Base-by-base conservation (phyloP, 2,797 vertebrate genomes). In the Nasua narica region DNA sequence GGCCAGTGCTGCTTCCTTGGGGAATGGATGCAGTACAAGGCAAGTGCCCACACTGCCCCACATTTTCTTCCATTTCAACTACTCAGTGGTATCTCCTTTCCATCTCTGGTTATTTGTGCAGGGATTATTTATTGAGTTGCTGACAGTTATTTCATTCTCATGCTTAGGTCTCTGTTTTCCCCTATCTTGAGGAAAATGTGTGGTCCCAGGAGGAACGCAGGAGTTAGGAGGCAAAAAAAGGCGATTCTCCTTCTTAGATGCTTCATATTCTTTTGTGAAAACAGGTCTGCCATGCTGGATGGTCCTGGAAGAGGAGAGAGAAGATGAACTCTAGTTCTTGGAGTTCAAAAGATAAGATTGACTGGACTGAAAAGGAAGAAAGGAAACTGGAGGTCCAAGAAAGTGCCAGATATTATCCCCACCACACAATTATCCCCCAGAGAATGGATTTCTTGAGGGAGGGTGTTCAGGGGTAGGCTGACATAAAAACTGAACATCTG, bases 1-100 rank as follows among this genome's bases (percentile, higher is more conserved):
- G 13, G 21, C n/a, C 3, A 0, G 21, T 4, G 9, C 1, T 4
- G 11, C 37, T n/a, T 78, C 8, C 25, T 56, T 29, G 10, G 10
- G 10, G 46, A 16, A 58, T 43, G 48, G 23, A 14, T 1, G 2
- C 1, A 16, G 40, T 14, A 0, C 3, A 23, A 67, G 25, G 16
- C 27, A n/a, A 10, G 27, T 19, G 19, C 12, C 19, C 60, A 19
- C 0, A 1, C 6, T 5, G 10, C 25, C 18, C 37, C 7, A 2
- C 3, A 32, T 58, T 43, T 70, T 32, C 60, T 52, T 81, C 65
- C 32, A 27, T 12, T 16, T 58, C 5, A n/a, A 11, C 32, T 27
- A 21, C n/a, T 65, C 50, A 29, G 13, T 3, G 2, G n/a, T 9
- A 5, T 5, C 46, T 50, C 52, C 58, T 35, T 40, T 81, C 52